phyloP scores from a whole-genome alignment of 1,140 invertebrate genomes.

The Sycophaga agraensis region DNA sequence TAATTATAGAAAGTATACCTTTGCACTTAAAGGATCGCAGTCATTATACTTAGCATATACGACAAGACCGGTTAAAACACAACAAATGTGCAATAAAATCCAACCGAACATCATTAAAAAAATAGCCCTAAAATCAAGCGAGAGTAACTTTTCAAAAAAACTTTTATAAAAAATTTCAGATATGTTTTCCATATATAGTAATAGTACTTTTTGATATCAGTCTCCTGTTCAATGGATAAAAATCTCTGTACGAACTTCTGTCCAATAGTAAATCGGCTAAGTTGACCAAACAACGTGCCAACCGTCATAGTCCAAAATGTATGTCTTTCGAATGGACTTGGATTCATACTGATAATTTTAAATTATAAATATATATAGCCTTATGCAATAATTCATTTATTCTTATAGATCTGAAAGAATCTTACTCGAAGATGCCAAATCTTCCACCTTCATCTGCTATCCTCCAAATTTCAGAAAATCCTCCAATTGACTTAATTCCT shows the following conservation, averaged over 20 bases:
- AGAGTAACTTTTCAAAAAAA: too few species aligned
- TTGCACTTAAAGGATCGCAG: constrained; percentile 62
- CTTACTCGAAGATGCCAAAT: constrained; percentile 13
- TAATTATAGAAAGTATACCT: constrained; percentile 25
- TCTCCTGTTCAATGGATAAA: constrained; percentile 62
- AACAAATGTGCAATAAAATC: constrained; percentile 44
- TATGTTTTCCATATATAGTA: not conserved
- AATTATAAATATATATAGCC: not conserved
- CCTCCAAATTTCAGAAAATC: constrained; percentile 53
- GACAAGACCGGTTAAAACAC: constrained; percentile 58
- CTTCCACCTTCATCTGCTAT: constrained; percentile 39
- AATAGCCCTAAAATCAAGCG: constrained; percentile 44
- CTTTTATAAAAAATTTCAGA: too few species aligned
- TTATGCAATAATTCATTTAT: not conserved
- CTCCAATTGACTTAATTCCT: constrained; percentile 66
- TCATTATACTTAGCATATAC: constrained; percentile 64
- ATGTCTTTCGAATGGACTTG: constrained; percentile 60
- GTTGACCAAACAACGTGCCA: constrained; percentile 58
- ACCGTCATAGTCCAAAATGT: constrained; percentile 63
- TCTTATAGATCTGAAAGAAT: not conserved
- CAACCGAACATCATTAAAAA: constrained; percentile 48
- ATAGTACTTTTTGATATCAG: constrained; percentile 58
- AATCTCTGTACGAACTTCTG: constrained; percentile 70
- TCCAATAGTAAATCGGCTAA: constrained; percentile 64
- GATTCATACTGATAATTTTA: constrained; percentile 55